A percentile compares a stretch with the other conserved stretches of the same genome.
These are phyloP conservation scores for Sphaerophoria rueppellii DNA, from an alignment of 2,888 invertebrate species.

Conservation along the genomic window DNA sequence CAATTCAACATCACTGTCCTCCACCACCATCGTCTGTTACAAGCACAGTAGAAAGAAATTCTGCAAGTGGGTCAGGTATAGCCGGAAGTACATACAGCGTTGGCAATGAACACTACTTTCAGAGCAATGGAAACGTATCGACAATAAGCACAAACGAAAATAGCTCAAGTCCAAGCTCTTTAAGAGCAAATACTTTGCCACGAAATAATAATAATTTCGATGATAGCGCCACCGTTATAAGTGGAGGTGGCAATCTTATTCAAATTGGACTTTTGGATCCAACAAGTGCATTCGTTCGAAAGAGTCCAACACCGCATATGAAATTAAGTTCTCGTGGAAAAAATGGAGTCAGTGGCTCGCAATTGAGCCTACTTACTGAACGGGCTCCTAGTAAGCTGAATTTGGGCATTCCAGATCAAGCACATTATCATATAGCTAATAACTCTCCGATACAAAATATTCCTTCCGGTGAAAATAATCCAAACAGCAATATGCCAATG, in stretches of 20 bases:
- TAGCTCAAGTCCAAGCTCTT: slow-evolving; percentile 74
- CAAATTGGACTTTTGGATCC: slow-evolving; percentile 85
- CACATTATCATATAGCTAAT: slow-evolving; percentile 73
- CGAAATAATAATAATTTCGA: slow-evolving; percentile 83
- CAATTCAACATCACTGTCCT: slow-evolving; percentile 79
- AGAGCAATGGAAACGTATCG: slow-evolving; percentile 78
- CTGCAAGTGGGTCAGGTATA: slow-evolving; percentile 24
- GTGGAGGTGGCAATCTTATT: slow-evolving; percentile 84
- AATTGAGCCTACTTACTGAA: slow-evolving; percentile 81
- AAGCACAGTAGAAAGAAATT: slow-evolving; percentile 78
- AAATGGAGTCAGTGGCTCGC: slow-evolving; percentile 79
- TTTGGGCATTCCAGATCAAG: slow-evolving; percentile 80
- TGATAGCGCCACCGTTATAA: slow-evolving; percentile 76
- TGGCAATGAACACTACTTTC: slow-evolving; percentile 74
- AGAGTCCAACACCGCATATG: slow-evolving; percentile 82
- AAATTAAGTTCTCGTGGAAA: slow-evolving; percentile 78
- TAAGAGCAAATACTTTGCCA: slow-evolving; percentile 88
- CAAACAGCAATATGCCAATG: slow-evolving; percentile 83
- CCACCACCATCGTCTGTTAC: slow-evolving; percentile 79
- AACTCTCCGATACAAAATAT: slow-evolving; percentile 58
- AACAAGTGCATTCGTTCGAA: slow-evolving; percentile 83
- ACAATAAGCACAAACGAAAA: slow-evolving; percentile 76
- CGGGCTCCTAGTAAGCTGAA: slow-evolving; percentile 80
- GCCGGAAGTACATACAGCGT: slow-evolving; percentile 52
- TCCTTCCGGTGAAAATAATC: slow-evolving; percentile 81